phyloP scores from a whole-genome alignment of 2,888 invertebrate genomes.

The Drosophila robusta region DNA sequence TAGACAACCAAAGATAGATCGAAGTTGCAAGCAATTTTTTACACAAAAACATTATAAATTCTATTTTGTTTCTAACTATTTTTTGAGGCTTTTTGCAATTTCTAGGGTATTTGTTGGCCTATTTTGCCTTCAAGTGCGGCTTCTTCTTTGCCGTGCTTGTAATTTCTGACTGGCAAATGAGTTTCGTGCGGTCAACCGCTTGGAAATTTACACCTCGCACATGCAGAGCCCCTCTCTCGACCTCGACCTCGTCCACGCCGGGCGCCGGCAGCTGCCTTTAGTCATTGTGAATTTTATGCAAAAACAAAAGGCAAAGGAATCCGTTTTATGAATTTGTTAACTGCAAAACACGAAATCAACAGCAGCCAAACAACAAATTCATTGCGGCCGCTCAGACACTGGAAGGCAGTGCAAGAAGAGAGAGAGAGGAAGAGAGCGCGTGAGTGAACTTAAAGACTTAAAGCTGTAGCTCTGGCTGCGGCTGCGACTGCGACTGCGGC shows the following conservation, averaged over 20 bases:
- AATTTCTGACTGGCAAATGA: slow-evolving; percentile 72
- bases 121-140: slow-evolving; percentile 5
- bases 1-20: too few relatives aligned
- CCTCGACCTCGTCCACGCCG: neutral
- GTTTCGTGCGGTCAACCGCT: slow-evolving; percentile 69
- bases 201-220: slow-evolving; percentile 56
- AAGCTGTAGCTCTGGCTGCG: too few relatives aligned
- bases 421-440: neutral
- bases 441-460: neutral
- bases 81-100: neutral
- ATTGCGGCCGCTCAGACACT: slow-evolving; percentile 18
- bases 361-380: slow-evolving; percentile 41
- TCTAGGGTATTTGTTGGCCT: neutral
- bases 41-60: too few relatives aligned
- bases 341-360: slow-evolving; percentile 67
- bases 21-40: too few relatives aligned
- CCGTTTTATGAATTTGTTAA: slow-evolving; percentile 76
- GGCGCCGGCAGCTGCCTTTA: slow-evolving; percentile 34
- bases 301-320: slow-evolving; percentile 61
- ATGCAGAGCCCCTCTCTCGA: neutral
- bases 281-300: slow-evolving; percentile 48
- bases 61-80: too few relatives aligned
- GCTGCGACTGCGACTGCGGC: too few relatives aligned
- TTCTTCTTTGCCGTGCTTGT: slow-evolving; percentile 19
- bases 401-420: neutral